Evolutionary conservation across 2,797 vertebrate species (phyloP).

Genomic region (Pseudopleuronectes americanus): DNA sequence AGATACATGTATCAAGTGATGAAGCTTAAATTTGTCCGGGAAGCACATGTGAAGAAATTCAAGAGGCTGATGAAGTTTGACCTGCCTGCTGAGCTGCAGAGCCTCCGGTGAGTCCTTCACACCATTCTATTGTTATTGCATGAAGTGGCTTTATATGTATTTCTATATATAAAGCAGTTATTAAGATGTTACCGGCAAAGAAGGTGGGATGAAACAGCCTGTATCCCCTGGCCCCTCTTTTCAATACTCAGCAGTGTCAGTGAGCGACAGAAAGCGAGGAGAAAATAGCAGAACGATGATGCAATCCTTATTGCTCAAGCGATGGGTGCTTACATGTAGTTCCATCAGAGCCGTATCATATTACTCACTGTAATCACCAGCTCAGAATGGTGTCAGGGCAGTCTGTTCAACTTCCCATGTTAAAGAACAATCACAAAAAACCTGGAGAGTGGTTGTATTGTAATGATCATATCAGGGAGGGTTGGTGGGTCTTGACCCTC

Average conservation of each 20-base stretch:
- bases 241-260: not conserved
- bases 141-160: not conserved
- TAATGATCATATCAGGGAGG: not conserved
- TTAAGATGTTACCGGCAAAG: too few species aligned
- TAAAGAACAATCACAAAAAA: not conserved
- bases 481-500: not conserved
- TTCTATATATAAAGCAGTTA: too few species aligned
- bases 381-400: not conserved
- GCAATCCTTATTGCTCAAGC: conserved; percentile 10
- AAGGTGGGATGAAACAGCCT: too few species aligned
- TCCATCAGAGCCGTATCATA: conserved; percentile 1
- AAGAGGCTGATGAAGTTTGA: conserved; percentile 86
- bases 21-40: conserved; percentile 84
- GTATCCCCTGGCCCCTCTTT: too few species aligned
- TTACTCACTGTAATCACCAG: conserved; percentile 2
- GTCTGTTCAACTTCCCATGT: not conserved
- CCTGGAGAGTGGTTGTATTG: not conserved
- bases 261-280: not conserved
- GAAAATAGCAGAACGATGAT: not conserved
- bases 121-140: not conserved
- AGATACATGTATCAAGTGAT: conserved; percentile 94
- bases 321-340: not conserved
- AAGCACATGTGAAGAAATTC: conserved; percentile 85
- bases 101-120: conserved; percentile 84
- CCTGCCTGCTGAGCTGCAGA: conserved; percentile 88